These are phyloP conservation scores for Pollenia angustigena DNA, from an alignment of 2,888 invertebrate species.

Conservation along the genomic window DNA sequence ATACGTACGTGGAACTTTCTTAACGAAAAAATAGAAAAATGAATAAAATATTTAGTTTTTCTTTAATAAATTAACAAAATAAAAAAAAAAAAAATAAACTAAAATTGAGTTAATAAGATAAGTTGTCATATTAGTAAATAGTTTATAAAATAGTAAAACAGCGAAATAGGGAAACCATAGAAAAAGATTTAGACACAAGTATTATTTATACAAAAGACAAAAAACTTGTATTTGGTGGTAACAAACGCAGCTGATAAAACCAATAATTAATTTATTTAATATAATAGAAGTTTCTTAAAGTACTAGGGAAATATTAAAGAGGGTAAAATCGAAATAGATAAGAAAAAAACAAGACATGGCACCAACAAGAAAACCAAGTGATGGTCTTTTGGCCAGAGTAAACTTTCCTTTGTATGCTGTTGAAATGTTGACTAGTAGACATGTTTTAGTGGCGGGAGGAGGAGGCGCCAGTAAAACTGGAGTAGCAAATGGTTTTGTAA, in stretches of 20 bases:
- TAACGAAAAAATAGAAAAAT: constrained; percentile 63
- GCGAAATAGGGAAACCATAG: neutral
- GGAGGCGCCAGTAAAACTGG: constrained; percentile 99
- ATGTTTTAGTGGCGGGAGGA: constrained; percentile 98
- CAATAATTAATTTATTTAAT: constrained; percentile 50
- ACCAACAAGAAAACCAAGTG: constrained; percentile 86
- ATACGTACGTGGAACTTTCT: constrained; percentile 78
- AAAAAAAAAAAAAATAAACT: neutral
- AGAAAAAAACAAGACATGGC: constrained; percentile 84
- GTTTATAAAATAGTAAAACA: constrained; percentile 51
- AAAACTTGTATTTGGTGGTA: constrained; percentile 27
- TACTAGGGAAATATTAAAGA: constrained; percentile 17
- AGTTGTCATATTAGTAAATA: neutral
- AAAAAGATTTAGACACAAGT: constrained; percentile 7
- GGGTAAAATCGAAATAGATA: neutral
- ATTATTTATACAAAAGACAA: constrained; percentile 25
- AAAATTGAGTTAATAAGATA: constrained; percentile 1
- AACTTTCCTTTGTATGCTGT: constrained; percentile 97
- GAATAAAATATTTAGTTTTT: constrained; percentile 58
- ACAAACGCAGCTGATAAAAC: constrained; percentile 75
- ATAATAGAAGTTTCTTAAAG: constrained; percentile 13
- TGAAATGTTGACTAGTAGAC: constrained; percentile 95
- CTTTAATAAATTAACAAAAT: constrained; percentile 57
- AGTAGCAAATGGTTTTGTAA: constrained; percentile 98
- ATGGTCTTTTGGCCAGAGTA: constrained; percentile 92